Percentiles rank a stretch among this genome's conserved stretches.
These are phyloP conservation scores for Tylochromis polylepis DNA, from an alignment of 2,113 vertebrate species.

Conservation along the genomic window DNA sequence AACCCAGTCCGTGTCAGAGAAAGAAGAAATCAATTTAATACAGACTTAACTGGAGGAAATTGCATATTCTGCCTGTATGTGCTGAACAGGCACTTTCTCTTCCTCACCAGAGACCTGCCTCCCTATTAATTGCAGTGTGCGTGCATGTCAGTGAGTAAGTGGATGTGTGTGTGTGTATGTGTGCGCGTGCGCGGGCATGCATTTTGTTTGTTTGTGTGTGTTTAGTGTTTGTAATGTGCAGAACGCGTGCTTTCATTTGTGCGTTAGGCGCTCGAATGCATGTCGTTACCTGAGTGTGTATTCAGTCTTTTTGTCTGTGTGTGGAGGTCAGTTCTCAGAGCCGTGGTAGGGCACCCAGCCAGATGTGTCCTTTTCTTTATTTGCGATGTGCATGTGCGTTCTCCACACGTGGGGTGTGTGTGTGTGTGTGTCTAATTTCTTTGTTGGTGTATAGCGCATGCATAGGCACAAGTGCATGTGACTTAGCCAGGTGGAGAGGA, in stretches of 20 bases:
- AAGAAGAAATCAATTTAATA: conserved; percentile 84
- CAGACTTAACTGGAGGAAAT: conserved; percentile 82
- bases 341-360: conserved; percentile 17
- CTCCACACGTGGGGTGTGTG: conserved; percentile 7
- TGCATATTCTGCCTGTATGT: conserved; percentile 80
- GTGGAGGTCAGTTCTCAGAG: conserved; percentile 56
- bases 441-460: conserved; percentile 29
- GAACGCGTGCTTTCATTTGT: not conserved
- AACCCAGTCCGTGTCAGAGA: conserved; percentile 74
- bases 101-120: conserved; percentile 76
- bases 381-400: conserved; percentile 5
- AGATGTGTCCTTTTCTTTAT: conserved; percentile 43
- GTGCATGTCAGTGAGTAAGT: conserved; percentile 53
- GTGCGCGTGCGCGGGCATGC: not conserved
- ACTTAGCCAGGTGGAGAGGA: conserved; percentile 77
- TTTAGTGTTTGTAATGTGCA: conserved; percentile 30
- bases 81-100: conserved; percentile 79
- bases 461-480: conserved; percentile 46
- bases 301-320: conserved; percentile 30
- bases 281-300: conserved; percentile 14
- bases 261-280: conserved; percentile 2
- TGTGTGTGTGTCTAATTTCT: conserved; percentile 22
- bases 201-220: conserved; percentile 42
- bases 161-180: conserved; percentile 49
- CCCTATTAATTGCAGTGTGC: conserved; percentile 78